phyloP scores from a whole-genome alignment of 2,888 invertebrate genomes.

The Nymphalis polychloros region DNA sequence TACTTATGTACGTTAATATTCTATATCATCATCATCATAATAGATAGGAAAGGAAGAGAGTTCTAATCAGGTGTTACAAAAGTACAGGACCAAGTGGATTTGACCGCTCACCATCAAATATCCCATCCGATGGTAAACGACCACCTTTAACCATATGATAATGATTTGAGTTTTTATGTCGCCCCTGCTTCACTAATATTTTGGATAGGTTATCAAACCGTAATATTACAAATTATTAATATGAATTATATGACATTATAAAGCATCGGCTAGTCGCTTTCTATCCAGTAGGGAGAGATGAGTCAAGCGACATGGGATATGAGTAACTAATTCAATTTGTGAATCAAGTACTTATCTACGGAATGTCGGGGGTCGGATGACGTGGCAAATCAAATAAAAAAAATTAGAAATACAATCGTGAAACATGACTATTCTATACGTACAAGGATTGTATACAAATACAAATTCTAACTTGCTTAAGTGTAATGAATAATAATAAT shows the following conservation, averaged over 20 bases:
- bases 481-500: neutral
- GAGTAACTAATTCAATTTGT: constrained; percentile 59
- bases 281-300: constrained; percentile 41
- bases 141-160: too few relatives aligned
- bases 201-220: too few relatives aligned
- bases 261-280: constrained; percentile 18
- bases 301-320: constrained; percentile 54
- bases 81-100: too few relatives aligned
- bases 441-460: neutral
- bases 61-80: too few relatives aligned
- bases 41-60: too few relatives aligned
- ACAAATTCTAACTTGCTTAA: neutral
- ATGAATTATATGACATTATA: neutral
- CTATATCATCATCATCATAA: too few relatives aligned
- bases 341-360: constrained; percentile 65
- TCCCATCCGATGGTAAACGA: too few relatives aligned
- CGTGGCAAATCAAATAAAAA: constrained; percentile 18
- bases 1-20: too few relatives aligned
- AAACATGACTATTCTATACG: constrained; percentile 9
- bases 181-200: too few relatives aligned
- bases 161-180: too few relatives aligned
- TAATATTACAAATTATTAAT: neutral
- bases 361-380: constrained; percentile 32
- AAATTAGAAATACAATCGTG: constrained; percentile 18
- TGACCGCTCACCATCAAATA: too few relatives aligned